Evolutionary conservation across 2,113 vertebrate genomes (phyloP).

Genomic region (Podarcis cretensis): DNA sequence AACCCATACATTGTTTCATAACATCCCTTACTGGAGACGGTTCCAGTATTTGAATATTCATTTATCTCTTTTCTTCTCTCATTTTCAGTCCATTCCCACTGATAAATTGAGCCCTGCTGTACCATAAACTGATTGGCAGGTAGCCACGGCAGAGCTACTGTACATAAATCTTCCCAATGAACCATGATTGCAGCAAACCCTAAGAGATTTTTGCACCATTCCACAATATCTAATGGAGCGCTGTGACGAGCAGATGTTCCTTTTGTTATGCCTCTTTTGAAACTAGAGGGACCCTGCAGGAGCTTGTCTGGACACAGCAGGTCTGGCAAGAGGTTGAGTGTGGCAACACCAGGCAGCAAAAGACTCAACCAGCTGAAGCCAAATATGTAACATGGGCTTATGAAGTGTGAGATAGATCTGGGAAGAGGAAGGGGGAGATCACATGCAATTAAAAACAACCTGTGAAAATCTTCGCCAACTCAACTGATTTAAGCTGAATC

Average conservation of each 20-base stretch:
- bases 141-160: neutral
- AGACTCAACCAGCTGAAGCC: neutral
- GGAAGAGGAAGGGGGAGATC: neutral
- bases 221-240: neutral
- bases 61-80: neutral
- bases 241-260: constrained; percentile 16
- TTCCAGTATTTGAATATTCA: neutral
- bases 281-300: constrained; percentile 6
- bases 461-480: neutral
- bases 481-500: neutral
- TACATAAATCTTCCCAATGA: constrained; percentile 6
- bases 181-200: constrained; percentile 16
- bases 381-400: neutral
- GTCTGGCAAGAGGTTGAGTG: neutral
- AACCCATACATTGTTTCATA: neutral
- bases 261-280: constrained; percentile 5
- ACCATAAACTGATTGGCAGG: neutral
- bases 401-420: neutral
- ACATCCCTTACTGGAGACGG: neutral
- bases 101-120: neutral
- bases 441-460: neutral
- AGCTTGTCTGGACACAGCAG: neutral
- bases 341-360: neutral
- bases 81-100: neutral
- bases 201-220: constrained; percentile 16